Conservation (phyloP, 2,888 invertebrate species). For the Dusona sp. region DNA sequence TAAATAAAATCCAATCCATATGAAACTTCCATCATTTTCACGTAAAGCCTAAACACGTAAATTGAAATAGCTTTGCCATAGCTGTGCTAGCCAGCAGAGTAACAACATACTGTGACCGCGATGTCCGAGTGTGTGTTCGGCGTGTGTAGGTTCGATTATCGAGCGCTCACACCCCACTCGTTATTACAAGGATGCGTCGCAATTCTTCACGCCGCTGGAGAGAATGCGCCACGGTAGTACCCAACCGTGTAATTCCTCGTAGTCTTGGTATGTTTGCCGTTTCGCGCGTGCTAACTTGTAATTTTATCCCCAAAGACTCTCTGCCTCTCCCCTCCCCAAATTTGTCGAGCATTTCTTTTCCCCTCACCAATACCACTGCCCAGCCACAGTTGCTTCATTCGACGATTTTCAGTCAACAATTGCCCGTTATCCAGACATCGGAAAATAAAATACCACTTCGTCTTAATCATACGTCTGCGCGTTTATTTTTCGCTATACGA, state of each 20-base stretch:
- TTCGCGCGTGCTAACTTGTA: slow-evolving; percentile 69
- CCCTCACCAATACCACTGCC: background rate
- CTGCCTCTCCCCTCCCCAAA: slow-evolving; percentile 22
- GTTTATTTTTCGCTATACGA: background rate
- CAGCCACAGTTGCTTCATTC: slow-evolving; percentile 16
- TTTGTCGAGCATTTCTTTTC: background rate
- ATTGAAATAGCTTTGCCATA: slow-evolving; percentile 54
- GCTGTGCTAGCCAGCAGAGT: slow-evolving; percentile 5
- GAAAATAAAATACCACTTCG: background rate
- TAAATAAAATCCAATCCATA: slow-evolving; percentile 55
- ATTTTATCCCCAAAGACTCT: slow-evolving; percentile 63
- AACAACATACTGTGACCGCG: slow-evolving; percentile 14
- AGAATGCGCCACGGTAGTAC: slow-evolving; percentile 67
- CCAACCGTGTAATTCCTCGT: slow-evolving; percentile 66
- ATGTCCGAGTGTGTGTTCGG: slow-evolving; percentile 46
- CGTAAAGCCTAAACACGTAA: slow-evolving; percentile 35
- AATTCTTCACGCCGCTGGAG: slow-evolving; percentile 67
- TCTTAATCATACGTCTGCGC: background rate
- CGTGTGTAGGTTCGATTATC: slow-evolving; percentile 65
- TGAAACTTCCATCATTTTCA: slow-evolving; percentile 62
- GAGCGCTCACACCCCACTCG: slow-evolving; percentile 50
- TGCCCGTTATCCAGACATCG: slow-evolving; percentile 8
- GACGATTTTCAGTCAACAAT: slow-evolving; percentile 22
- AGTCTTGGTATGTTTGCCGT: slow-evolving; percentile 68
- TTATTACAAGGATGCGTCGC: slow-evolving; percentile 67